Base-by-base conservation (phyloP, 2,113 vertebrate species). In the Coregonus clupeaformis region DNA sequence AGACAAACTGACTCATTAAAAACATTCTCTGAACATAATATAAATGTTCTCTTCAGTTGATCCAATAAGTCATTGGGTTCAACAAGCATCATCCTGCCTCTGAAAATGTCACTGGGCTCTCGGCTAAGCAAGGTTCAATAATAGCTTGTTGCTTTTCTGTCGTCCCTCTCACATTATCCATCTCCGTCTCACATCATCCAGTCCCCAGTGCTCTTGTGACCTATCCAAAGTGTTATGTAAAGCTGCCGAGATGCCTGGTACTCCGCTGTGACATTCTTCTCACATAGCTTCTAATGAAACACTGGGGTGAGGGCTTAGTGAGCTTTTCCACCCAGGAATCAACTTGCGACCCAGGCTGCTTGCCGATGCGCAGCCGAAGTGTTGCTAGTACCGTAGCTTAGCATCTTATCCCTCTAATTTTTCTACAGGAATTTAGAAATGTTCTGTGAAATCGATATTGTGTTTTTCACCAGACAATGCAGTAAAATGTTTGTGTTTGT, bases 271-370 rank as follows among this genome's bases (percentile, higher is more conserved):
- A 52, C 69, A 83, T 85, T 84, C 78, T 82, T 87, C 69, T 80
- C 86, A 84, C 77, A 55, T 25, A 64, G 68, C 62, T 29, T 60
- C 80, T 82, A 90, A 90, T 90, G 82, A 84, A 85, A 86, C 79
- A 69, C 36, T 32, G 25, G 63, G 25, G 66, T 77, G 79, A 72
- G 68, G 71, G 63, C 24, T 78, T 30, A 45, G 1, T 16, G 22
- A 76, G 59, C 18, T 60, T 49, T 76, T 70, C 75, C 68, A 74
- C 30, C 27, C 22, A 20, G 45, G 45, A 80, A 69, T 57, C 71
- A 49, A 22, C 55, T 62, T 27, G 30, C 69, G 20, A 5, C 55
- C 32, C 42, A 49, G 36, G 29, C 74, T 79, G 71, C 66, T 68
- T 77, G 67, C n/a, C n/a, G 68, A 75, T 74, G 49, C 69, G 75